These are phyloP conservation scores for Sparidentex hasta DNA, from an alignment of 2,797 vertebrate species.

Conservation along the genomic window DNA sequence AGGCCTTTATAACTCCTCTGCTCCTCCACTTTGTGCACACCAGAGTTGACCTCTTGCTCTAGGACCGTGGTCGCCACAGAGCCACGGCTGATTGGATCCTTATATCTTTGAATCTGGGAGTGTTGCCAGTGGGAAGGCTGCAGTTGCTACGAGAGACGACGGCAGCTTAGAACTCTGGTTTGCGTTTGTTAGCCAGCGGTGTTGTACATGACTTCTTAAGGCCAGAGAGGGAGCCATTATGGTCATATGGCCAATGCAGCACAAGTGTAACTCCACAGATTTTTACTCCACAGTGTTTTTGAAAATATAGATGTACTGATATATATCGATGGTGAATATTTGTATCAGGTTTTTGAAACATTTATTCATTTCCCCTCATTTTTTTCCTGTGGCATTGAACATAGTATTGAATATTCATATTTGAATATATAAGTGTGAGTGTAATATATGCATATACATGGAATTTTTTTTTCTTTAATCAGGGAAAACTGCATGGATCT, in stretches of 20 bases:
- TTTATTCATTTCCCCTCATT: too few species aligned
- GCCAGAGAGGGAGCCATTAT: conserved; percentile 3
- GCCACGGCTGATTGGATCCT: conserved; percentile 63
- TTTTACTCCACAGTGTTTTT: background rate
- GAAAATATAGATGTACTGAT: too few species aligned
- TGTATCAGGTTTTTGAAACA: too few species aligned
- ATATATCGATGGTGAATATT: too few species aligned
- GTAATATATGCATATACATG: too few species aligned
- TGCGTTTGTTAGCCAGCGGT: conserved; percentile 24
- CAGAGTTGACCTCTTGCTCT: conserved; percentile 62
- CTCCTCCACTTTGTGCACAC: conserved; percentile 60
- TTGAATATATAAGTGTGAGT: too few species aligned
- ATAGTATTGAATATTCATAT: too few species aligned
- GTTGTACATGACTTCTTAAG: conserved; percentile 23
- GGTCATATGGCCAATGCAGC: background rate
- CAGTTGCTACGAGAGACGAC: conserved; percentile 27
- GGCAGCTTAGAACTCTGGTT: conserved; percentile 24
- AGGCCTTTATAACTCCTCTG: conserved; percentile 57
- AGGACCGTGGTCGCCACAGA: conserved; percentile 34
- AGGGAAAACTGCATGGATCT: too few species aligned
- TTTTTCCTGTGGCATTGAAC: too few species aligned
- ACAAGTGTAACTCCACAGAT: background rate
- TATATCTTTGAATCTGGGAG: conserved; percentile 67
- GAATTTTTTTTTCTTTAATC: too few species aligned
- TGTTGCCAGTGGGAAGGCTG: conserved; percentile 60